A percentile compares a stretch with the other conserved stretches of the same genome.
Conservation (phyloP, 1,140 invertebrate species). For the Adelges cooleyi region DNA sequence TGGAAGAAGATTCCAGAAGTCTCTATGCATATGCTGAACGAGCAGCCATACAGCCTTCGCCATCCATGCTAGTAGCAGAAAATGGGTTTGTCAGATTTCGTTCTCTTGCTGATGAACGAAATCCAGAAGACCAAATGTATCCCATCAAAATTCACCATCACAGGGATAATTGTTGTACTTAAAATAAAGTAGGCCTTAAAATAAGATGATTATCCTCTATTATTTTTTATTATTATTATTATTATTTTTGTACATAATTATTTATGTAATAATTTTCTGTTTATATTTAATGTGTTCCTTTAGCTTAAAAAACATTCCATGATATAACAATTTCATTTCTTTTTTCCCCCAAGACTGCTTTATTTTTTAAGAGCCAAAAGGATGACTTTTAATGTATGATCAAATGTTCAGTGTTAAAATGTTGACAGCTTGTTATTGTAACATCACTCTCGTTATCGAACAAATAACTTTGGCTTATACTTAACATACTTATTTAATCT, state of each 20-base stretch:
- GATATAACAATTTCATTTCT: constrained; percentile 25
- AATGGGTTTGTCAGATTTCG: constrained; percentile 73
- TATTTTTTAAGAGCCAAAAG: constrained; percentile 25
- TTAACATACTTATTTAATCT: constrained; percentile 24
- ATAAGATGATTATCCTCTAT: constrained; percentile 11
- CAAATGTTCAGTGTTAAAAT: background rate
- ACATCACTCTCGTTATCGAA: background rate
- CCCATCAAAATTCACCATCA: constrained; percentile 25
- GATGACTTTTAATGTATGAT: background rate
- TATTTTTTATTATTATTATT: constrained; percentile 22
- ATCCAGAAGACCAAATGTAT: constrained; percentile 22
- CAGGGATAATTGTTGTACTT: constrained; percentile 28
- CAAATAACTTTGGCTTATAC: constrained; percentile 17
- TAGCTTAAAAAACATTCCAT: constrained; percentile 29
- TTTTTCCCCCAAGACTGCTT: constrained; percentile 19
- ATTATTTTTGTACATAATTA: constrained; percentile 28
- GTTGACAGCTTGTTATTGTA: background rate
- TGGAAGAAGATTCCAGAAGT: constrained; percentile 19
- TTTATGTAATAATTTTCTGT: constrained; percentile 28
- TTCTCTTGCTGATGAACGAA: constrained; percentile 44
- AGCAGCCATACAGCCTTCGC: constrained; percentile 34
- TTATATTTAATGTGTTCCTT: constrained; percentile 29
- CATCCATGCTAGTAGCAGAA: constrained; percentile 68
- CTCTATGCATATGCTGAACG: constrained; percentile 32
- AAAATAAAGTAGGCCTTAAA: constrained; percentile 13